A percentile compares a stretch with the other conserved stretches of the same genome.
These are phyloP conservation scores for Drosophila ficusphila DNA, from an alignment of 1,140 invertebrate species.

Conservation along the genomic window DNA sequence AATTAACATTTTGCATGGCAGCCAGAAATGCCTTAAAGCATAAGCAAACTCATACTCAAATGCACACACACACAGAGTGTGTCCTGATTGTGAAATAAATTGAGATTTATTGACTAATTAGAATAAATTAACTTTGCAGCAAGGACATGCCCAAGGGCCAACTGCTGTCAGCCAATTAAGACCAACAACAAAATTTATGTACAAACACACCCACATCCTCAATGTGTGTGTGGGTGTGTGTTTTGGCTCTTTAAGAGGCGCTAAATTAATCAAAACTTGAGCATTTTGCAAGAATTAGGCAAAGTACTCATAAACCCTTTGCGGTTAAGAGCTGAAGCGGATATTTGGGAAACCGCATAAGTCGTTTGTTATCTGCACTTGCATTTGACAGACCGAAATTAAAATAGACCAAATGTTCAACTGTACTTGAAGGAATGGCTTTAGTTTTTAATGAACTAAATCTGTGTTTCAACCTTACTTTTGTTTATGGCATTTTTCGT, in stretches of 20 bases:
- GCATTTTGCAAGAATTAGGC: neutral
- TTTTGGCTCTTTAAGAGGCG: constrained; percentile 31
- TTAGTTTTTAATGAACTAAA: too few species aligned
- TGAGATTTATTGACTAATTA: constrained; percentile 82
- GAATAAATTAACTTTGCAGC: constrained; percentile 73
- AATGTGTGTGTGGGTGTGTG: constrained; percentile 4
- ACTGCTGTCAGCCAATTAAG: constrained; percentile 52
- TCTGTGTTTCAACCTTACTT: too few species aligned
- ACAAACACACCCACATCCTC: constrained; percentile 4
- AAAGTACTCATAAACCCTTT: neutral
- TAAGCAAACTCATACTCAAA: constrained; percentile 16
- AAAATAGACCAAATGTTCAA: neutral
- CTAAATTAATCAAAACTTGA: constrained; percentile 40
- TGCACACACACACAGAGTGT: constrained; percentile 10
- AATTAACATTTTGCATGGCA: constrained; percentile 37
- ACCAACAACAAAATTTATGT: constrained; percentile 46
- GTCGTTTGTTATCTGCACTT: constrained; percentile 40
- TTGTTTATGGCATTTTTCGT: too few species aligned
- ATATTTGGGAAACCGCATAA: constrained; percentile 15
- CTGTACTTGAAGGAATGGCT: neutral
- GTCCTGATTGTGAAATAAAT: constrained; percentile 69
- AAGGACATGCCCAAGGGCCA: constrained; percentile 50
- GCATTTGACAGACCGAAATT: constrained; percentile 22
- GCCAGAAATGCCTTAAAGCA: constrained; percentile 47
- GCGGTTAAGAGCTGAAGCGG: constrained; percentile 15